phyloP scores from a whole-genome alignment of 2,888 invertebrate genomes.

The Caenorhabditis imperialis region DNA sequence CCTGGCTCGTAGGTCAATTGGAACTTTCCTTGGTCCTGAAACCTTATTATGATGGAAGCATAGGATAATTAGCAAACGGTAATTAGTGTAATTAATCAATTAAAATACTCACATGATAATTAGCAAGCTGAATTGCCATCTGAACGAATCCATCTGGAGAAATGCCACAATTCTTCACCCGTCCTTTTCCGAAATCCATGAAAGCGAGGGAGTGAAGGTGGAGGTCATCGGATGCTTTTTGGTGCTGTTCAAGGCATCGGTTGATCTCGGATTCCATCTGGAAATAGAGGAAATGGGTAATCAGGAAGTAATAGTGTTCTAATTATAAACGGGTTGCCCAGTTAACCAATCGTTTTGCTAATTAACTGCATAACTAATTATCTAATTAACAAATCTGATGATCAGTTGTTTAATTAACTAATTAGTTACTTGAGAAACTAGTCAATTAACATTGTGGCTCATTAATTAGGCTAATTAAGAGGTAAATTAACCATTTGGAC shows the following conservation, averaged over 20 bases:
- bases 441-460: too few relatives aligned
- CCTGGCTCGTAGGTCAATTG: slow-evolving; percentile 97
- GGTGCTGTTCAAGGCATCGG: slow-evolving; percentile 49
- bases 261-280: slow-evolving; percentile 61
- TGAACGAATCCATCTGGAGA: slow-evolving; percentile 97
- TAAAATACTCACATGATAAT: slow-evolving; percentile 80
- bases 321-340: too few relatives aligned
- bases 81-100: slow-evolving; percentile 84
- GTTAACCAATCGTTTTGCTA: too few relatives aligned
- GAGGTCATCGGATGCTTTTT: slow-evolving; percentile 50
- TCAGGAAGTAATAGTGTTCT: too few relatives aligned
- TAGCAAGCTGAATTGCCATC: slow-evolving; percentile 94
- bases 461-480: too few relatives aligned
- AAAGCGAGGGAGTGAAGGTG: slow-evolving; percentile 69
- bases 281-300: too few relatives aligned
- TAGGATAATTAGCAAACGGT: not conserved
- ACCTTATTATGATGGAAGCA: too few relatives aligned
- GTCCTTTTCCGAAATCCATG: slow-evolving; percentile 79
- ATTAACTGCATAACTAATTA: too few relatives aligned
- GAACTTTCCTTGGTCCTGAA: slow-evolving; percentile 87
- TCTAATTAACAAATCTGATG: too few relatives aligned
- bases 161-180: slow-evolving; percentile 91
- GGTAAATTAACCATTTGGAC: too few relatives aligned
- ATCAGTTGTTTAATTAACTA: too few relatives aligned
- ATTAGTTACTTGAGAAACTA: too few relatives aligned